These are phyloP conservation scores for Microhierax caerulescens DNA, from an alignment of 2,797 vertebrate species.

Conservation along the genomic window DNA sequence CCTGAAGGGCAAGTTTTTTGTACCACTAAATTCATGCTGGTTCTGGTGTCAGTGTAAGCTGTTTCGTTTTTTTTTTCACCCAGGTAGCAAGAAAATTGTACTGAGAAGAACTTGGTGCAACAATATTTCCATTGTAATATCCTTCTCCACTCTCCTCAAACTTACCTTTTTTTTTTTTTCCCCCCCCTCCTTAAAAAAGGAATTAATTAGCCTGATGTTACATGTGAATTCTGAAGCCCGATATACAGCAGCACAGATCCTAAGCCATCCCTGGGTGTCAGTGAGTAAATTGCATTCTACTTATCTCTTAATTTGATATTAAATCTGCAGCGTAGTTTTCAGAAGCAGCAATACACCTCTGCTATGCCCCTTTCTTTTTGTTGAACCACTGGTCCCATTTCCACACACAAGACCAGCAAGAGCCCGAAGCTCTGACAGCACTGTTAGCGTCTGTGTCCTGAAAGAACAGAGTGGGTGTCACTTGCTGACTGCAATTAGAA, in stretches of 20 bases:
- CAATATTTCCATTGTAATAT: background rate
- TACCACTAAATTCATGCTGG: background rate
- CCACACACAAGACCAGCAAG: background rate
- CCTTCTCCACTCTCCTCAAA: background rate
- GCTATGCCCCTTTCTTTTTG: background rate
- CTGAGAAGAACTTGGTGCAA: background rate
- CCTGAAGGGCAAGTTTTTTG: background rate
- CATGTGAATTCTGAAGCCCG: constrained; percentile 90
- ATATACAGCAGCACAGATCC: constrained; percentile 89
- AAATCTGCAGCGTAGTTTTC: background rate
- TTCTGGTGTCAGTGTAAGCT: background rate
- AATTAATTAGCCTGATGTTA: constrained; percentile 94
- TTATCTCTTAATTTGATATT: background rate
- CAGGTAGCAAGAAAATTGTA: background rate
- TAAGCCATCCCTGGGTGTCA: constrained; percentile 94
- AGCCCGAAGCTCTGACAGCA: background rate
- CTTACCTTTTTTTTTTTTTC: background rate
- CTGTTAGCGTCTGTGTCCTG: background rate
- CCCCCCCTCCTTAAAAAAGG: constrained; percentile 80
- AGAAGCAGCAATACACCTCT: background rate
- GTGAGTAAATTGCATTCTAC: constrained; percentile 73
- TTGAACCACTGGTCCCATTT: background rate
- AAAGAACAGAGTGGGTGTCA: background rate
- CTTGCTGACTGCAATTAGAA: background rate
- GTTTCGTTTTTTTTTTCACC: background rate